Evolutionary conservation across 2,888 invertebrate species (phyloP).

Genomic region (Andrena flavipes): DNA sequence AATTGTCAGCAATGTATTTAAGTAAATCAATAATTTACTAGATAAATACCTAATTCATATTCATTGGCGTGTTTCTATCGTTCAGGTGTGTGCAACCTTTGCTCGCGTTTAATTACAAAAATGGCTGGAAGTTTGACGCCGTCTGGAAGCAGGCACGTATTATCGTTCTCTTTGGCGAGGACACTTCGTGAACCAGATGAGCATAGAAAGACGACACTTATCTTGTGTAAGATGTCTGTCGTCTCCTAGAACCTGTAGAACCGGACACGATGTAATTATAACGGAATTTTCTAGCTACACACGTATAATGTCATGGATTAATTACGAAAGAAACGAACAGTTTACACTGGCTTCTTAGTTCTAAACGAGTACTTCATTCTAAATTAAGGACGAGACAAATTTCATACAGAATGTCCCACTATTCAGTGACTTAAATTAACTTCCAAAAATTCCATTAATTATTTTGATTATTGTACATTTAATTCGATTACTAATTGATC

Average conservation of each 20-base stretch:
- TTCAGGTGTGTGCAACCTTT: not conserved
- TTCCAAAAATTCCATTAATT: no score
- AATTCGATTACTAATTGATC: no score
- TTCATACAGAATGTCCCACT: no score
- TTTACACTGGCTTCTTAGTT: not conserved
- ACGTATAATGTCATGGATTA: not conserved
- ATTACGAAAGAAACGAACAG: conserved; percentile 2
- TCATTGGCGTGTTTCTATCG: not conserved
- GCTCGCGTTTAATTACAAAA: not conserved
- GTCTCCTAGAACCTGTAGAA: not conserved
- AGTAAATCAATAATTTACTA: no score
- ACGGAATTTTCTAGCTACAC: not conserved
- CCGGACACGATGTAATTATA: conserved; percentile 3
- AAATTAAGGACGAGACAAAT: no score
- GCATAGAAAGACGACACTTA: not conserved
- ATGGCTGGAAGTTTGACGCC: not conserved
- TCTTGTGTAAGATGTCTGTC: conserved; percentile 10
- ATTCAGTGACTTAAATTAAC: no score
- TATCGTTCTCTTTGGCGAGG: not conserved
- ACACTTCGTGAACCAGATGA: not conserved
- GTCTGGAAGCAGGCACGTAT: not conserved
- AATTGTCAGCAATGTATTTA: no score
- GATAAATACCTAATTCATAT: no score
- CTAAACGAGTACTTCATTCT: not conserved
- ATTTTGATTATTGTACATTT: no score